phyloP scores from a whole-genome alignment of 2,797 vertebrate species.

The Sarcoramphus papa region DNA sequence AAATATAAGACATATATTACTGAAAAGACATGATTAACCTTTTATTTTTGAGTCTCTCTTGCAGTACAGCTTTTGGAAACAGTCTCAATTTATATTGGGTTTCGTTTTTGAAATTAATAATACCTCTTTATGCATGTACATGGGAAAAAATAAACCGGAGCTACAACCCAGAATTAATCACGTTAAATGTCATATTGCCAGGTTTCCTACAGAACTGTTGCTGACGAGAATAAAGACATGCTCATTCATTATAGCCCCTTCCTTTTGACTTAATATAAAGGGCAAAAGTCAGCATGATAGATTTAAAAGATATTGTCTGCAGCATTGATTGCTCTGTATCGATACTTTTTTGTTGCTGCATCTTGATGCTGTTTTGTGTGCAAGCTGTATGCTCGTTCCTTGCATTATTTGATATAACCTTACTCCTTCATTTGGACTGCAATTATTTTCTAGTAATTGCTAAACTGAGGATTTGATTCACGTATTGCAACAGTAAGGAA shows the following conservation, averaged over 20 bases:
- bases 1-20: not conserved
- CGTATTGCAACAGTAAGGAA: fast-evolving
- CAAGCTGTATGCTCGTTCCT: not conserved
- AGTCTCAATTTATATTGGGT: not conserved
- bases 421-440: not conserved
- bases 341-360: not conserved
- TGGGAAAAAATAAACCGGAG: slow-evolving; percentile 28
- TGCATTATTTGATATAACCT: not conserved
- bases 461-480: not conserved
- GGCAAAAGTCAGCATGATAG: slow-evolving; percentile 69
- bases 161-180: slow-evolving; percentile 49
- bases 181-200: slow-evolving; percentile 62
- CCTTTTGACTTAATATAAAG: slow-evolving; percentile 70
- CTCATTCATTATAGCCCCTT: slow-evolving; percentile 62
- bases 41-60: not conserved
- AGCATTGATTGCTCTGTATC: slow-evolving; percentile 60
- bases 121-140: not conserved
- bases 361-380: not conserved
- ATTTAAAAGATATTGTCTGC: slow-evolving; percentile 69
- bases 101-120: not conserved
- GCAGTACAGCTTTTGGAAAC: not conserved
- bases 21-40: not conserved
- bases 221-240: slow-evolving; percentile 33
- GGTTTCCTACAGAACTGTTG: slow-evolving; percentile 38
- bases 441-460: not conserved